Percentiles rank a stretch among this genome's conserved stretches.
These are phyloP conservation scores for Rafetus swinhoei DNA, from an alignment of 2,113 vertebrate genomes.

Conservation along the genomic window DNA sequence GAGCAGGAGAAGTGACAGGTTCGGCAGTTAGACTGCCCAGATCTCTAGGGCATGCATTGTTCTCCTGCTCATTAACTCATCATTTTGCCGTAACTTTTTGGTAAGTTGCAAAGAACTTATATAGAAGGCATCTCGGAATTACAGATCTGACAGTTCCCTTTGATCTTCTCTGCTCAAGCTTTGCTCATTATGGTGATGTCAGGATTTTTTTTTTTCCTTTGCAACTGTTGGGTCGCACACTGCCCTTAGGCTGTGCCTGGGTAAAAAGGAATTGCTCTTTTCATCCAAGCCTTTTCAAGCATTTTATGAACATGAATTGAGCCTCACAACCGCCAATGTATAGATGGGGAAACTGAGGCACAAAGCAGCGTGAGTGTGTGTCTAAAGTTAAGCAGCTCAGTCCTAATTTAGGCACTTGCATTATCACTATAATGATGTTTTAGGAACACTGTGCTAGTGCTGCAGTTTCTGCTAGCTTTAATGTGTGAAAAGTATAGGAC, in stretches of 20 bases:
- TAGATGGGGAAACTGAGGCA: background rate
- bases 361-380: rapidly evolving
- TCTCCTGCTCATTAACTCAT: background rate
- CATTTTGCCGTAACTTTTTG: rapidly evolving
- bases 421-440: background rate
- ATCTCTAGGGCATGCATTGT: background rate
- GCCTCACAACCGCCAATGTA: rapidly evolving
- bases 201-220: background rate
- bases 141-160: background rate
- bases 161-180: background rate
- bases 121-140: too few species aligned
- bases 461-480: background rate
- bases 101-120: background rate
- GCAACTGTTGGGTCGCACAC: rapidly evolving
- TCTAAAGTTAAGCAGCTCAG: background rate
- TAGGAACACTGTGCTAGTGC: background rate
- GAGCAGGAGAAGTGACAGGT: background rate
- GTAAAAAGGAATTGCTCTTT: background rate
- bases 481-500: background rate
- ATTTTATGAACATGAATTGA: rapidly evolving
- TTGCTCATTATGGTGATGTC: rapidly evolving
- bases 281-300: rapidly evolving
- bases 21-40: background rate
- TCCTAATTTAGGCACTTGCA: background rate
- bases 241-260: background rate